Percentiles rank a stretch among this genome's conserved stretches.
phyloP scores from a whole-genome alignment of 2,113 vertebrate species.

The Percopsis transmontana region DNA sequence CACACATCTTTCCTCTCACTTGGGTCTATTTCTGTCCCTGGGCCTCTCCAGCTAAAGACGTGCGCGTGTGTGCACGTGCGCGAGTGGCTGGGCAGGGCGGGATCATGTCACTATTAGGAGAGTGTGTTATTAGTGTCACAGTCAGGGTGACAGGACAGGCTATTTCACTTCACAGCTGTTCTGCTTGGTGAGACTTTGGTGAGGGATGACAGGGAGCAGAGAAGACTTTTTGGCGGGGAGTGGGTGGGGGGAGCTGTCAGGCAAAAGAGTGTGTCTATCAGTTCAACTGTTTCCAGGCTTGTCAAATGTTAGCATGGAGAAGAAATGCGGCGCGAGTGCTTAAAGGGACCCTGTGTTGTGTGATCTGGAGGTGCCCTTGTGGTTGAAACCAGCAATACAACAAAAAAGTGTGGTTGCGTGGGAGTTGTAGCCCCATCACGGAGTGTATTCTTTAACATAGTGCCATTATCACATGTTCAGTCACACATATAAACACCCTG shows the following conservation, averaged over 20 bases:
- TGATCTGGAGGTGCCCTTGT: too few species aligned
- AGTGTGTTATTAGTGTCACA: slow-evolving; percentile 75
- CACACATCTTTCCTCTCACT: slow-evolving; percentile 57
- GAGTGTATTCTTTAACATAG: too few species aligned
- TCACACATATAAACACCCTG: too few species aligned
- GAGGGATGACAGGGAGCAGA: slow-evolving; percentile 51
- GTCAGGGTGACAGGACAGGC: slow-evolving; percentile 63
- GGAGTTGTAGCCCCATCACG: too few species aligned
- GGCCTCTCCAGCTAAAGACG: slow-evolving; percentile 57
- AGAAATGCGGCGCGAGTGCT: too few species aligned
- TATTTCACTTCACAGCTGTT: slow-evolving; percentile 63
- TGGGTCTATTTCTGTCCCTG: slow-evolving; percentile 69
- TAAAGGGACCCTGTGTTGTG: too few species aligned
- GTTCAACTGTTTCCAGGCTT: not conserved
- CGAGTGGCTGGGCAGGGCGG: slow-evolving; percentile 25
- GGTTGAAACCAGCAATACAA: too few species aligned
- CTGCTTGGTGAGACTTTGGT: slow-evolving; percentile 65
- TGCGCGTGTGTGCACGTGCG: slow-evolving; percentile 3
- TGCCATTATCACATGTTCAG: too few species aligned
- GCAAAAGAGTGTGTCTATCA: not conserved
- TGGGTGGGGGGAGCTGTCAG: not conserved
- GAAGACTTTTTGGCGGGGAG: slow-evolving; percentile 20
- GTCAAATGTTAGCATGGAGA: too few species aligned
- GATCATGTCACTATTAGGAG: slow-evolving; percentile 71
- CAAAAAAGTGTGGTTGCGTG: too few species aligned